Evolutionary conservation across 2,888 invertebrate species (phyloP).

Genomic region (Ferrisia virgata): DNA sequence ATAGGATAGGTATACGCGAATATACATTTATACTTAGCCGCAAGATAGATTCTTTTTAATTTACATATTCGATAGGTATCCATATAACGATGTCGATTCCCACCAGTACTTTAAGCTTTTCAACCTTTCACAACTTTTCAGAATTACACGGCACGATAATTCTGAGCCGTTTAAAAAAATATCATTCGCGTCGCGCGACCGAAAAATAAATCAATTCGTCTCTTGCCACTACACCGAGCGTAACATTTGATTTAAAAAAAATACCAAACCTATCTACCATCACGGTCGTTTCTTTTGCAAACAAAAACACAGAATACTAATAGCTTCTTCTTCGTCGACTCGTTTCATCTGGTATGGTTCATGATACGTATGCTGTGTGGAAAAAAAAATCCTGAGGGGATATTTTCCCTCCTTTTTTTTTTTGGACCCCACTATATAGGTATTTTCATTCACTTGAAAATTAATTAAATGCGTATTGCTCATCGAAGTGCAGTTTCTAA

Average conservation of each 20-base stretch:
- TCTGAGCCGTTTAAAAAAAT: background rate
- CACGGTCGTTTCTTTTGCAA: background rate
- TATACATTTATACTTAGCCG: background rate
- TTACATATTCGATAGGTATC: background rate
- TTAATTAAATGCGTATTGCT: background rate
- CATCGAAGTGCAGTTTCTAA: background rate
- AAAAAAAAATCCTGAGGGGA: background rate
- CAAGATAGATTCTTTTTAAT: background rate
- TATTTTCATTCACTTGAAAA: background rate
- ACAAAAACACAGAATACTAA: background rate
- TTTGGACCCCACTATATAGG: background rate
- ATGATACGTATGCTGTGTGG: too few relatives aligned
- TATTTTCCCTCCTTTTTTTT: background rate
- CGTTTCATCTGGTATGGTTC: too few relatives aligned
- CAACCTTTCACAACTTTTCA: background rate
- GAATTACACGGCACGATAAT: background rate
- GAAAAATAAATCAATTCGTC: background rate
- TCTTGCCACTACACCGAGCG: conserved; percentile 4
- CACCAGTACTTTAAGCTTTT: background rate
- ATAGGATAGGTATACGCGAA: too few relatives aligned
- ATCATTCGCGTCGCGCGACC: background rate
- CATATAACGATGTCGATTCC: background rate
- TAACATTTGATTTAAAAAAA: background rate
- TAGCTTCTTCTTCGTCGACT: background rate
- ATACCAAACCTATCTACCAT: too few relatives aligned